These are phyloP conservation scores for Abrostola tripartita DNA, from an alignment of 2,888 invertebrate genomes.

Conservation along the genomic window DNA sequence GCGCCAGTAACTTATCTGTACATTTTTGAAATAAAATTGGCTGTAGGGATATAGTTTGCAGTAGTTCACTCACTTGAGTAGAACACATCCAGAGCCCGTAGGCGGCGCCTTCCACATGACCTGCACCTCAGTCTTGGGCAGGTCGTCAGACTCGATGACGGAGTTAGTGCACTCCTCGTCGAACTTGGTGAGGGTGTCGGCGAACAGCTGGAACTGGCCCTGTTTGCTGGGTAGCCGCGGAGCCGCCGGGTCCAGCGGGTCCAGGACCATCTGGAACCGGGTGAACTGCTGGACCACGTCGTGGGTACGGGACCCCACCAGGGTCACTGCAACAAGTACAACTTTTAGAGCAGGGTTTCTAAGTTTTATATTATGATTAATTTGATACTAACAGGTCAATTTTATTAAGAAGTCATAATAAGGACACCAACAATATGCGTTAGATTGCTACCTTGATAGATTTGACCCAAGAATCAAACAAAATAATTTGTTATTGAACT, in stretches of 20 bases:
- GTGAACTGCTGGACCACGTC: conserved; percentile 92
- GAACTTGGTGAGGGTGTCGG: conserved; percentile 90
- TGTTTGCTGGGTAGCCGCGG: conserved; percentile 70
- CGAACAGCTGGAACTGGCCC: conserved; percentile 86
- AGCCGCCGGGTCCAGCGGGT: conserved; percentile 87
- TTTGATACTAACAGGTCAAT: no score
- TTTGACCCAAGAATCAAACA: no score
- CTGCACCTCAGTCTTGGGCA: conserved; percentile 94
- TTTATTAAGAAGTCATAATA: no score
- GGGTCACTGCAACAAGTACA: conserved; percentile 84
- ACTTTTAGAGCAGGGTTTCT: neutral
- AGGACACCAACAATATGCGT: no score
- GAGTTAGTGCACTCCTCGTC: conserved; percentile 95
- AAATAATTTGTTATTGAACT: no score
- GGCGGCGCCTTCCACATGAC: conserved; percentile 97
- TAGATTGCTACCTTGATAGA: no score
- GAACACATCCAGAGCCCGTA: conserved; percentile 94
- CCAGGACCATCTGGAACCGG: conserved; percentile 93
- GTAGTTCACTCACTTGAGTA: conserved; percentile 90
- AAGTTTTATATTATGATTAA: neutral
- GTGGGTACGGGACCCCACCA: conserved; percentile 91
- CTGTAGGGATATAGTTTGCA: neutral
- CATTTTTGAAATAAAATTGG: no score
- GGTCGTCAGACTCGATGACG: conserved; percentile 93
- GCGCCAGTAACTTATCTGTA: no score